These are phyloP conservation scores for Melipona bicolor DNA, from an alignment of 2,888 invertebrate species.

Conservation along the genomic window DNA sequence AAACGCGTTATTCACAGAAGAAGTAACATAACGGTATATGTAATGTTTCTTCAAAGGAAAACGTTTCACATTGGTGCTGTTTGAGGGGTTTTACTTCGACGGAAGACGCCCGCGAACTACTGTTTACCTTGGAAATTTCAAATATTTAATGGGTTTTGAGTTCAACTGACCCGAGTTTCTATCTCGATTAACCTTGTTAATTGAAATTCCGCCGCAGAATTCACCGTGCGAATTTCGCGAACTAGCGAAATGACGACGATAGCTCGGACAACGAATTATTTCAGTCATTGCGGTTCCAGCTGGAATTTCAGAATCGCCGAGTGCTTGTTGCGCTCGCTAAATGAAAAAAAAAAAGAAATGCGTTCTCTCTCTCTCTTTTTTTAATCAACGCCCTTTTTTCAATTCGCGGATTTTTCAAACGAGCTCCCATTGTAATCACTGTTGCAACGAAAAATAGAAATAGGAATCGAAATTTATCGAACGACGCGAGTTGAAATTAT, in stretches of 20 bases:
- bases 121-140: constrained; percentile 28
- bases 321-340: neutral
- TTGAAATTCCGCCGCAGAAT: constrained; percentile 45
- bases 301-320: constrained; percentile 17
- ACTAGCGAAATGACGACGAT: constrained; percentile 36
- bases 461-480: neutral
- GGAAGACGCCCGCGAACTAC: neutral
- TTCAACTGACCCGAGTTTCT: constrained; percentile 30
- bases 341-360: too few species aligned
- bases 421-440: neutral
- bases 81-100: neutral
- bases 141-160: constrained; percentile 30
- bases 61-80: neutral
- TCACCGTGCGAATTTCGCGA: constrained; percentile 1
- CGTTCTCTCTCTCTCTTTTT: neutral
- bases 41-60: neutral
- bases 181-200: constrained; percentile 49
- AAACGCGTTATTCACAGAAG: neutral
- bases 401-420: neutral
- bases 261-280: constrained; percentile 28
- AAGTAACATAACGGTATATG: too few species aligned
- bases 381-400: neutral
- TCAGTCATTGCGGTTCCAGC: neutral
- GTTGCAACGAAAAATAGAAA: too few species aligned
- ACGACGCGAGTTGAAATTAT: neutral